These are phyloP conservation scores for Unio pictorum DNA, from an alignment of 2,888 invertebrate genomes.

Conservation along the genomic window DNA sequence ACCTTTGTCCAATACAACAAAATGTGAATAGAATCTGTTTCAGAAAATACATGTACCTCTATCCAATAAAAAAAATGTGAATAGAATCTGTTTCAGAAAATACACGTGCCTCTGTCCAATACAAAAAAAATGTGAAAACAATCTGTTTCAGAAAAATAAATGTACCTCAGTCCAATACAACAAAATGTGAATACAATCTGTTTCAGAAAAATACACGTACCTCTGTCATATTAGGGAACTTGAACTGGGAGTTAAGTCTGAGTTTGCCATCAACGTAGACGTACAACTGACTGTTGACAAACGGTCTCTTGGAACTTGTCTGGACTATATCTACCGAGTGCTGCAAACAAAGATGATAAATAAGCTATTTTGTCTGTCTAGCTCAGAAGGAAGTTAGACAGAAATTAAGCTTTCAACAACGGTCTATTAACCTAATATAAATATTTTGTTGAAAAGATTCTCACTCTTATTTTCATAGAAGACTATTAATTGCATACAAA, in stretches of 20 bases:
- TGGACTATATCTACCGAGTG: constrained; percentile 76
- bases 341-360: constrained; percentile 57
- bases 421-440: too few relatives aligned
- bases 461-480: too few relatives aligned
- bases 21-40: constrained; percentile 70
- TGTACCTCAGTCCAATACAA: constrained; percentile 72
- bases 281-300: constrained; percentile 76
- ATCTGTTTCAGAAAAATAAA: neutral
- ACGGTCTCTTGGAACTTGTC: constrained; percentile 74
- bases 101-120: constrained; percentile 72
- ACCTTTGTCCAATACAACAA: constrained; percentile 77
- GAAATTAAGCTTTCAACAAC: too few relatives aligned
- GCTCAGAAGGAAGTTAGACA: too few relatives aligned
- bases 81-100: neutral
- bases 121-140: too few relatives aligned
- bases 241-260: constrained; percentile 75
- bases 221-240: constrained; percentile 76
- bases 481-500: too few relatives aligned
- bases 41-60: constrained; percentile 71
- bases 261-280: constrained; percentile 77
- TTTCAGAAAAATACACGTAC: constrained; percentile 58
- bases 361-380: too few relatives aligned
- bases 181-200: too few relatives aligned
- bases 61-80: constrained; percentile 21
- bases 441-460: too few relatives aligned